A percentile compares a stretch with the other conserved stretches of the same genome.
phyloP scores from a whole-genome alignment of 2,888 invertebrate species.

The Druceiella hillmani region DNA sequence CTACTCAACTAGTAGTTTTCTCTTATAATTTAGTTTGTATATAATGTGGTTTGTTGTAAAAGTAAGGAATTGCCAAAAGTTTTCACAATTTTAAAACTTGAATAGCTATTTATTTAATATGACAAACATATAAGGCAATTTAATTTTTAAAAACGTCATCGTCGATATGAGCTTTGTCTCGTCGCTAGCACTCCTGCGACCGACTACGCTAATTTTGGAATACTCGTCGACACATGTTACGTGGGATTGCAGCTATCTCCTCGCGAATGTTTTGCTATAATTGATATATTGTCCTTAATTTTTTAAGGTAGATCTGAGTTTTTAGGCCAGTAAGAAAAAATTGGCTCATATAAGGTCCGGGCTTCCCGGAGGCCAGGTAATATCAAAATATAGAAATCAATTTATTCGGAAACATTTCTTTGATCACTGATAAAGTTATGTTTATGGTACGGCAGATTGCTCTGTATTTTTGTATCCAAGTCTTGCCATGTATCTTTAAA shows the following conservation, averaged over 20 bases:
- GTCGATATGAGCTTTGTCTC: neutral
- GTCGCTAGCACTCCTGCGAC: neutral
- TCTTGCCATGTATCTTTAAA: neutral
- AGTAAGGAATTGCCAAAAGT: too few species aligned
- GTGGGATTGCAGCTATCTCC: neutral
- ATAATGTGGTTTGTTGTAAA: too few species aligned
- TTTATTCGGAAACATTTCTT: neutral
- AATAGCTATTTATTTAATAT: neutral
- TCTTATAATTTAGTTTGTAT: too few species aligned
- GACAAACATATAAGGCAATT: neutral
- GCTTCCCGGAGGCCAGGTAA: neutral
- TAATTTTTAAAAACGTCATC: neutral
- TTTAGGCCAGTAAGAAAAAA: neutral
- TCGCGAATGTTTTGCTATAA: neutral
- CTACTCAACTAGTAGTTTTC: too few species aligned
- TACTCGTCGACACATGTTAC: neutral
- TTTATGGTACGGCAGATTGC: neutral
- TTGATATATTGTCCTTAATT: neutral
- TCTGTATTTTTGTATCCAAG: neutral
- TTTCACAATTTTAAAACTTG: too few species aligned
- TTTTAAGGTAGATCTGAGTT: neutral
- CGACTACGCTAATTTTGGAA: neutral
- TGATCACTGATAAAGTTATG: neutral
- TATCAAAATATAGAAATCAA: neutral
- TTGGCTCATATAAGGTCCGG: neutral